Evolutionary conservation across 64 coral and sea anemone genomes (phyloP).

Genomic region (Montipora cactus): DNA sequence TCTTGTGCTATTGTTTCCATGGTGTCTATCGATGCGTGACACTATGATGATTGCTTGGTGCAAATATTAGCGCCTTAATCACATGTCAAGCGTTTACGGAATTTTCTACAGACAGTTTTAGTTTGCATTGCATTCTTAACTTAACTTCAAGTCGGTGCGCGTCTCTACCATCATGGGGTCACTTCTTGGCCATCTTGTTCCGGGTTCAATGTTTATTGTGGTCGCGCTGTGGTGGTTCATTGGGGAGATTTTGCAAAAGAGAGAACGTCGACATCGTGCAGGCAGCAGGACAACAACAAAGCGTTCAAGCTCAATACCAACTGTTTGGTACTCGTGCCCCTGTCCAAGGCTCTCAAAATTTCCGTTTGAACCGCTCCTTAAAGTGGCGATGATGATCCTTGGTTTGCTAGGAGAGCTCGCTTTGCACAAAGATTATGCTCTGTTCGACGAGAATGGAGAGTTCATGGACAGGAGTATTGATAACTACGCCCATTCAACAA

Average conservation of each 20-base stretch:
- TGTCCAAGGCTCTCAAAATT: slow-evolving; percentile 1
- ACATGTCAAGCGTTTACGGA: not conserved
- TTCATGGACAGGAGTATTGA: slow-evolving; percentile 52
- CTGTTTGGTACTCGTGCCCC: not conserved
- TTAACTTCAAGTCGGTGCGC: not conserved
- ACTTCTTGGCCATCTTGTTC: slow-evolving; percentile 65
- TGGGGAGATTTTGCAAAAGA: not conserved
- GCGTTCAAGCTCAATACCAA: not conserved
- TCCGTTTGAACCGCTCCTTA: slow-evolving; percentile 77
- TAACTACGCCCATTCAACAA: slow-evolving; percentile 79
- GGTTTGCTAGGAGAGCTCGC: slow-evolving; percentile 61
- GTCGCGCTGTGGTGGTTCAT: slow-evolving; percentile 69
- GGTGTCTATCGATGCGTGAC: not conserved
- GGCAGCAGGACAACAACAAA: too few relatives aligned
- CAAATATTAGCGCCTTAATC: not conserved
- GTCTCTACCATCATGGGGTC: slow-evolving; percentile 46
- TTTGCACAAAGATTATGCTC: not conserved
- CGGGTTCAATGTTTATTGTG: slow-evolving; percentile 59
- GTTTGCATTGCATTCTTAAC: not conserved
- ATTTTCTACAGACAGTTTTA: not conserved
- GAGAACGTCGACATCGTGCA: not conserved
- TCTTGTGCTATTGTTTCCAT: not conserved
- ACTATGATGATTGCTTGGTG: not conserved
- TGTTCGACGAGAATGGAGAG: slow-evolving; percentile 60
- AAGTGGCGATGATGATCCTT: slow-evolving; percentile 26